Evolutionary conservation across 2,113 vertebrate genomes (phyloP), one percentile per base, ranked within the genome.

Genomic region (Boleophthalmus pectinirostris): DNA sequence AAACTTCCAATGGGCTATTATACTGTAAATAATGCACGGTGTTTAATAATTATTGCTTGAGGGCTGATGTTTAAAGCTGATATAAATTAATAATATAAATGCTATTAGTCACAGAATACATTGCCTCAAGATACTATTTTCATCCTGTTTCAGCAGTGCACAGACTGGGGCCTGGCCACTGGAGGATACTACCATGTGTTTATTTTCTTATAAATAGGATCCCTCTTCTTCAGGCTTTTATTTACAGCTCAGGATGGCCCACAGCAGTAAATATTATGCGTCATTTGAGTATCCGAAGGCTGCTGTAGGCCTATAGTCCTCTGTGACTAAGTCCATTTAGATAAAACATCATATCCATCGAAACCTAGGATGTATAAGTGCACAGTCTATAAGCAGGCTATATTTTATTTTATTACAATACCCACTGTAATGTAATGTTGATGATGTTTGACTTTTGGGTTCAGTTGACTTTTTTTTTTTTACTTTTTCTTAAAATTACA

Each of bases 181-280:
- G 18, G 61, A 61, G 58, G 61, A 64, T 35, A 21, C 33, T 18
- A 35, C 60, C 18, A 38, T 64, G 33, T 64, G 29, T 64, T 64
- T 64, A 64, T 64, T 64, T 64, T 43, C 61, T 38, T 64, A n/a
- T 64, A n/a, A 64, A 38, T 38, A 64, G 61, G 61, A 64, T 64
- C 3, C 33, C 61, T 43, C 61, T 64, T 43, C 61, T 38, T 5
- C 18, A 35, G 20, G 18, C 33, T 64, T 64, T 29, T 64, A 33
- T 64, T 64, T 64, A 38, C 29, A 38, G 20, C 38, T 64, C 10
- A 64, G 11, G 1, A 33, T 38, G 33, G 61, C 33, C 18, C 18
- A 5, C 33, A 64, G 61, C 61, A 38, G 18, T 64, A 12, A 64
- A 64, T 9, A 64, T 35, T 38, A 33, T 64, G 33, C 58, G 23